Evolutionary conservation across 2,113 vertebrate species (phyloP), one percentile per base, ranked within the genome.

Genomic region (Syngnathus scovelli): DNA sequence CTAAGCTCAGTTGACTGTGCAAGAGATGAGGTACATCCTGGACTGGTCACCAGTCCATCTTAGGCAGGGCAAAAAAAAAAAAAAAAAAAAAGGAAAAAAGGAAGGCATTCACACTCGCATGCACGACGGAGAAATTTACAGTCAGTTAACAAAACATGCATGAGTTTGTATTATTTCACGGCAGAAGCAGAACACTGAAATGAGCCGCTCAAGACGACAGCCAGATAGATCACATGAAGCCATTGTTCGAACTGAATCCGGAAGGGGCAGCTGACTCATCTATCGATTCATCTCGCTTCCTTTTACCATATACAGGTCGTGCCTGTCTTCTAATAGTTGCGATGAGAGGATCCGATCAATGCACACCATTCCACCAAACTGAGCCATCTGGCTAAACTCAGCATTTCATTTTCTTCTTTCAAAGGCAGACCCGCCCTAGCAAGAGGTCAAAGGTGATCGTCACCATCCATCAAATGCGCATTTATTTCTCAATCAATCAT

Each of bases 401-500:
- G 49, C 19, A 51, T n/a, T 51, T 51, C n/a, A 51, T n/a, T n/a
- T n/a, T 1, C n/a, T 51, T 51, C 19, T 52, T n/a, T 23, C 23
- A 18, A 67, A 39, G 15, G 75, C 82, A 85, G 27, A 3, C 27
- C 2, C 2, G 83, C 72, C 41, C 75, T 61, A 83, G 74, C 58
- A 61, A 64, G 10, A 52, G 49, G 19, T 52, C 19, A 73, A 61
- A 65, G 68, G 69, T 73, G 75, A 85, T 71, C 64, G 66, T 71
- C 64, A 68, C 61, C 68, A 79, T 80, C 76, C 61, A 71, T 83
- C 74, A 81, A 77, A 72, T 73, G 75, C 63, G 64, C 71, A 21
- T 52, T 8, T 52, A 9, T 10, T 52, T 74, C 67, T 78, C 56
- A 78, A 74, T 56, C 74, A 70, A 78, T 74, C 23, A 60, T 63